Conservation (phyloP, 2,797 vertebrate species). For the Adrianichthys oophorus region DNA sequence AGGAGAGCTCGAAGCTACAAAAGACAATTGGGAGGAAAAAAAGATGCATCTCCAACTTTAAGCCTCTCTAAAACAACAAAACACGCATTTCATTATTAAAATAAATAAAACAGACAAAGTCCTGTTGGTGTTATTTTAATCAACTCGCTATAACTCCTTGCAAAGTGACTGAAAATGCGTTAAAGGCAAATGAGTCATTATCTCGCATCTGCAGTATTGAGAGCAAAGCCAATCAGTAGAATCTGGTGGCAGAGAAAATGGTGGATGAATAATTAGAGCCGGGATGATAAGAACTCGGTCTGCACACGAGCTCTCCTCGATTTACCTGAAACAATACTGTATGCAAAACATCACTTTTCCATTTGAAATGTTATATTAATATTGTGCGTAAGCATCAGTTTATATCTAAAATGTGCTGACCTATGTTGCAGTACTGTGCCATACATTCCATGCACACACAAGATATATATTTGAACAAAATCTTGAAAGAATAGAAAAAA, state of each 20-base stretch:
- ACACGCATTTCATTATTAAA: too few relatives aligned
- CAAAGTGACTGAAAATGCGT: background rate
- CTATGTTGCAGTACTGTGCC: slow-evolving; percentile 37
- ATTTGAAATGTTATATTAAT: too few relatives aligned
- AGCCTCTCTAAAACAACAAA: slow-evolving; percentile 2
- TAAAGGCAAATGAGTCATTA: slow-evolving; percentile 18
- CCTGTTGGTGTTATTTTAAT: background rate
- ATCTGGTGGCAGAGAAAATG: slow-evolving; percentile 84
- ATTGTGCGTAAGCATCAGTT: slow-evolving; percentile 44
- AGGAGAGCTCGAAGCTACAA: slow-evolving; percentile 15
- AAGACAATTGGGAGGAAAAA: slow-evolving; percentile 3
- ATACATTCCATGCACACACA: slow-evolving; percentile 7
- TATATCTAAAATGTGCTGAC: slow-evolving; percentile 65
- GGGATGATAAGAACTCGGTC: slow-evolving; percentile 74
- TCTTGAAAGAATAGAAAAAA: slow-evolving; percentile 6
- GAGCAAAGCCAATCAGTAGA: slow-evolving; percentile 76
- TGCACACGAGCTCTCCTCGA: slow-evolving; percentile 48
- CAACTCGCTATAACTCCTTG: background rate
- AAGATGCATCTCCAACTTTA: slow-evolving; percentile 3
- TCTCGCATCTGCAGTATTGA: slow-evolving; percentile 66
- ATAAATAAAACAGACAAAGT: slow-evolving; percentile 5
- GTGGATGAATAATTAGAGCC: slow-evolving; percentile 83
- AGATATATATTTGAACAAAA: slow-evolving; percentile 11
- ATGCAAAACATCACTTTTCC: too few relatives aligned
- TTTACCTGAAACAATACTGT: slow-evolving; percentile 3